Evolutionary conservation across 2,888 invertebrate genomes (phyloP), one percentile per base, ranked within the genome.

Genomic region (Ellobium chinense): DNA sequence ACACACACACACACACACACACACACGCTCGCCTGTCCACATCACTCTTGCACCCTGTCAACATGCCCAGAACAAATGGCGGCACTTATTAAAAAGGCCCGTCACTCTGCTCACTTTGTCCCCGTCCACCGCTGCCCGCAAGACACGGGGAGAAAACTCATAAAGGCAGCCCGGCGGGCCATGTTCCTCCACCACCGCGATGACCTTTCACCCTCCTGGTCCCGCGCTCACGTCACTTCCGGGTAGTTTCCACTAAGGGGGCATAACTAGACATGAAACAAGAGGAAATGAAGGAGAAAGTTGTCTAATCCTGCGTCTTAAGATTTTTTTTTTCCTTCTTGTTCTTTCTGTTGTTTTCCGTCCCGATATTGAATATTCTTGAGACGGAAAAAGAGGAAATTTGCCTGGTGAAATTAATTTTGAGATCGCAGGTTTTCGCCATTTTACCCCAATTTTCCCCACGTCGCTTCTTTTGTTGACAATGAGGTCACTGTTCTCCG

Each of bases 121-220:
- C 58, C 21, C 37, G 72, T 24, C 24, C 5, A 18, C 31, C 14
- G 37, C 27, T 56, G n/a, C 37, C 27, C 29, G 21, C 12, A 56
- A 56, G n/a, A 29, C 2, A 4, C 58, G 34, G 9, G n/a, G 70
- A 7, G 3, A 72, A 56, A 56, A 56, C 34, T 54, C 54, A 70
- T 70, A 70, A n/a, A 14, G 27, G 54, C 56, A n/a, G n/a, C n/a
- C n/a, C n/a, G n/a, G n/a, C n/a, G n/a, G n/a, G 29, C 56, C 69
- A 56, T 54, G 60, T 46, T 12, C 58, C 58, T n/a, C 58, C n/a
- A 5, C n/a, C 4, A 58, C 18, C 58, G 24, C 21, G 58, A 36
- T 72, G 58, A 72, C 72, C 72, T 72, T 72, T 72, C 60, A 36
- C 72, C 69, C 56, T 34, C 34, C 36, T n/a, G 3, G 36, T 60